These are phyloP conservation scores for Cryptomyrus ogoouensis DNA, from an alignment of 2,113 vertebrate genomes.

Conservation along the genomic window DNA sequence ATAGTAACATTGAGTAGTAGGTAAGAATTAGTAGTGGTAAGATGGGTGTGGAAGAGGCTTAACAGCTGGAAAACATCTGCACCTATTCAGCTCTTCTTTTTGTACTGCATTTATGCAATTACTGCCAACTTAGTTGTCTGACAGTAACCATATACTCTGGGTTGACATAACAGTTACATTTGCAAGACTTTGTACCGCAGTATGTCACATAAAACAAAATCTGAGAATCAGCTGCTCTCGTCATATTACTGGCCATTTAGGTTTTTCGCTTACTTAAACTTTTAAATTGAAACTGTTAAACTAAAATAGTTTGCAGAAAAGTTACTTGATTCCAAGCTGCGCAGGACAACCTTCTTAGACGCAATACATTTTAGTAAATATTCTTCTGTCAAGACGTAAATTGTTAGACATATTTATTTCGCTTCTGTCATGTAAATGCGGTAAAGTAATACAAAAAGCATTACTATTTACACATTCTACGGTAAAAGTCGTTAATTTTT, in stretches of 20 bases:
- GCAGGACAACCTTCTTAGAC: not conserved
- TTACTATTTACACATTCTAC: not conserved
- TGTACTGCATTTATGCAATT: not conserved
- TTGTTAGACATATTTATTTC: not conserved
- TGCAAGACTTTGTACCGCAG: not conserved
- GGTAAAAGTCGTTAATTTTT: not conserved
- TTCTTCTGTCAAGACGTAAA: not conserved
- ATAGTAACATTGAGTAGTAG: constrained; percentile 55
- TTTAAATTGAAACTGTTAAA: not conserved
- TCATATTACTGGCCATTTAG: not conserved
- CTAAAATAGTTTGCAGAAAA: not conserved
- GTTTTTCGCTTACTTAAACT: not conserved
- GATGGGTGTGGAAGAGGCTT: constrained; percentile 16
- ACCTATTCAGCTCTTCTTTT: constrained; percentile 26
- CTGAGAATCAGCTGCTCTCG: not conserved
- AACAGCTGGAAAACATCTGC: constrained; percentile 61
- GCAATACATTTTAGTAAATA: not conserved
- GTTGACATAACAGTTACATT: not conserved
- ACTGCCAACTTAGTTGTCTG: not conserved
- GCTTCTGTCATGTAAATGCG: not conserved
- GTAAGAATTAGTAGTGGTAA: constrained; percentile 44
- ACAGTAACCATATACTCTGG: not conserved
- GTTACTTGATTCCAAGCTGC: not conserved
- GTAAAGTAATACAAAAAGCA: not conserved
- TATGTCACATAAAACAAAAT: not conserved